Percentiles rank a stretch among this genome's conserved stretches.
These are phyloP conservation scores for Tholera decimalis DNA, from an alignment of 2,888 invertebrate genomes.

Conservation along the genomic window DNA sequence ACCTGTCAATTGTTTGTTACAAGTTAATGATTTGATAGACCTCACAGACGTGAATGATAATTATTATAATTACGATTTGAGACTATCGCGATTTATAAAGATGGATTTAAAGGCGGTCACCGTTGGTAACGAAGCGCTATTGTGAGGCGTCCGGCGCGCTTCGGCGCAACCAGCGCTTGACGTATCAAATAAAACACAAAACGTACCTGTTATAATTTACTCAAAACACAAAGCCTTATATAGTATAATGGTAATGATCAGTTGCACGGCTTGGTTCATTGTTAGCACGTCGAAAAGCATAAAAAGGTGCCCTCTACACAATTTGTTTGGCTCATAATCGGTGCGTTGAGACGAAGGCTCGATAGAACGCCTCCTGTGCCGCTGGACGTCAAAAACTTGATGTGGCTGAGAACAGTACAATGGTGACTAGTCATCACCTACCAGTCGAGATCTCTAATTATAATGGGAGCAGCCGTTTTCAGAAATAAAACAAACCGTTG, in stretches of 20 bases:
- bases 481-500: slow-evolving; percentile 87
- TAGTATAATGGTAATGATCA: slow-evolving; percentile 90
- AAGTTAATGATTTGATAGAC: slow-evolving; percentile 66
- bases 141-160: slow-evolving; percentile 76
- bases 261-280: slow-evolving; percentile 87
- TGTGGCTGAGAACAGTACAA: slow-evolving; percentile 81
- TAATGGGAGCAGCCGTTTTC: slow-evolving; percentile 79
- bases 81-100: slow-evolving; percentile 77
- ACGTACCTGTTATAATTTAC: slow-evolving; percentile 90
- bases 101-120: slow-evolving; percentile 86
- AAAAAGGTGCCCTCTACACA: slow-evolving; percentile 87
- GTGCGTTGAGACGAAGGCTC: slow-evolving; percentile 77
- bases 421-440: slow-evolving; percentile 87
- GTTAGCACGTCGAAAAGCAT: slow-evolving; percentile 88
- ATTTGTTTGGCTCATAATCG: slow-evolving; percentile 88
- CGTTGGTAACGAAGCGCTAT: slow-evolving; percentile 87
- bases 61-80: slow-evolving; percentile 74
- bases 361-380: slow-evolving; percentile 78
- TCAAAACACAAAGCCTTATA: slow-evolving; percentile 91
- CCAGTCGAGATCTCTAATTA: slow-evolving; percentile 85
- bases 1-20: slow-evolving; percentile 71
- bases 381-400: slow-evolving; percentile 78
- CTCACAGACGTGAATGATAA: slow-evolving; percentile 69
- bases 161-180: slow-evolving; percentile 74
- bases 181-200: slow-evolving; percentile 86